Percentiles rank a stretch among this genome's conserved stretches.
These are phyloP conservation scores for Delia radicum DNA, from an alignment of 1,140 invertebrate species.

Conservation along the genomic window DNA sequence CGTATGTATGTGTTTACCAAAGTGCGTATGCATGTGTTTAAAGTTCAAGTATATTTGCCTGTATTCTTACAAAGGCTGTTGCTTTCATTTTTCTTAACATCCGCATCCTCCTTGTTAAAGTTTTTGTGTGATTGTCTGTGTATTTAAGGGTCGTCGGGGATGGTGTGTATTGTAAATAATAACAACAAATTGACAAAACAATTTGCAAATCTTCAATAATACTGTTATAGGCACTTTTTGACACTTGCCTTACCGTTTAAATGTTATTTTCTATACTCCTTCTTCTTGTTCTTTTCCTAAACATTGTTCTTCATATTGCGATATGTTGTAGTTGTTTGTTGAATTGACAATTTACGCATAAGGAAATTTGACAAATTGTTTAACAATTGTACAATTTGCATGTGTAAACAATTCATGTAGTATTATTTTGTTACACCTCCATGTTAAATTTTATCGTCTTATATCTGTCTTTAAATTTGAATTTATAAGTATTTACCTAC, in stretches of 20 bases:
- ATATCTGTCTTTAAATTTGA: neutral
- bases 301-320: too few relatives aligned
- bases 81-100: neutral
- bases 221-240: constrained; percentile 25
- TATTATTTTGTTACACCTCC: neutral
- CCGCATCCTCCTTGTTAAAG: neutral
- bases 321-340: neutral
- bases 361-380: neutral
- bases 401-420: neutral
- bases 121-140: too few relatives aligned
- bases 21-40: neutral
- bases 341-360: neutral
- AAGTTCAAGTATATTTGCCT: neutral
- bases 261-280: neutral
- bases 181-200: constrained; percentile 15
- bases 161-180: neutral
- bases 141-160: neutral
- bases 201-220: constrained; percentile 27
- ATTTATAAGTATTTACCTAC: neutral
- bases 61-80: neutral
- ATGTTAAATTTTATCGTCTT: too few relatives aligned
- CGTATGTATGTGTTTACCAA: neutral
- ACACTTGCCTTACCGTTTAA: constrained; percentile 2
- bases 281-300: neutral
- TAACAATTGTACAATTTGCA: neutral